Percentiles rank a stretch among this genome's conserved stretches.
These are phyloP conservation scores for Cancer borealis DNA, from an alignment of 2,888 invertebrate genomes.

Conservation along the genomic window DNA sequence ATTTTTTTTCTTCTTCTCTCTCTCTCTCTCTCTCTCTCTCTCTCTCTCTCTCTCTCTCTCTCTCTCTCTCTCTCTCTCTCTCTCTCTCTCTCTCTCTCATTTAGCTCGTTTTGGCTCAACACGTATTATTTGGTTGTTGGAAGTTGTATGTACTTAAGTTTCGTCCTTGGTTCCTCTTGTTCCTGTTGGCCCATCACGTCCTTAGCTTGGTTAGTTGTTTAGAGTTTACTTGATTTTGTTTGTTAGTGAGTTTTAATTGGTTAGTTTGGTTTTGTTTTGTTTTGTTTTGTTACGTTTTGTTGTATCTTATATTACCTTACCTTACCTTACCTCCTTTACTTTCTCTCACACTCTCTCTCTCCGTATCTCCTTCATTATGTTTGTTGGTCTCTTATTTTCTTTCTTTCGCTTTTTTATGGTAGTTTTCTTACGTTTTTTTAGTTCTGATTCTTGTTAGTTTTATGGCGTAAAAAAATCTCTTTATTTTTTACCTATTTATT, in stretches of 20 bases:
- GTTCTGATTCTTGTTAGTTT: not conserved
- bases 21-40: too few species aligned
- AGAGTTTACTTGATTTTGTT: not conserved
- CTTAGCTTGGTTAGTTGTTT: constrained; percentile 20
- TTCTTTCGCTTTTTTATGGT: not conserved
- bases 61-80: constrained; percentile 27
- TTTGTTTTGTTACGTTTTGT: too few species aligned
- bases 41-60: too few species aligned
- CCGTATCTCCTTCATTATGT: not conserved
- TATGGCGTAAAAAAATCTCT: not conserved
- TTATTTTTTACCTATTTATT: too few species aligned
- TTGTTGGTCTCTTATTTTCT: not conserved
- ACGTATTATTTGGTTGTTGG: too few species aligned
- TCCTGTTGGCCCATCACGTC: constrained; percentile 18
- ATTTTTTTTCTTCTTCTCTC: too few species aligned
- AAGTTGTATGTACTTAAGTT: not conserved
- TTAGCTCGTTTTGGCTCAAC: not conserved
- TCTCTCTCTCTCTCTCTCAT: constrained; percentile 27
- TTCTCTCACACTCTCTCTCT: too few species aligned
- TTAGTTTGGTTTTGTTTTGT: too few species aligned
- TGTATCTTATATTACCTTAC: not conserved
- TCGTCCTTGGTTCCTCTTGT: not conserved
- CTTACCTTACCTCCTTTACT: not conserved
- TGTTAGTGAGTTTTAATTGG: not conserved
- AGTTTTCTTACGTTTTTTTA: not conserved